phyloP scores from a whole-genome alignment of 2,888 invertebrate species.

The Phania funesta region DNA sequence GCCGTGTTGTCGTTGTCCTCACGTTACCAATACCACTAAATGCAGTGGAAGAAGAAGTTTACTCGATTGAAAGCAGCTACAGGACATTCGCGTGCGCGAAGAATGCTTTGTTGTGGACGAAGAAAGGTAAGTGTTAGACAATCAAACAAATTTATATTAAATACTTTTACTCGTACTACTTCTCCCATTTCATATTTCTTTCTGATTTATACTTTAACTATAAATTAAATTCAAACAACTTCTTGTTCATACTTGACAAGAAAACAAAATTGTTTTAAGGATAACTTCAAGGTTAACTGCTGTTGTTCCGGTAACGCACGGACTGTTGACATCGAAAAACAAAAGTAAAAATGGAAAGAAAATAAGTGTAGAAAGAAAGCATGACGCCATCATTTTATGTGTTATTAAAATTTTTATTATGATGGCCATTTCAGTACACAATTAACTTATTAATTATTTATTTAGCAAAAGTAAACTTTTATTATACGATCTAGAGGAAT shows the following conservation, averaged over 20 bases:
- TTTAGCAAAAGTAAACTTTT: slow-evolving; percentile 21
- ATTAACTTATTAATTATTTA: slow-evolving; percentile 27
- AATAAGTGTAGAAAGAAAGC: neutral
- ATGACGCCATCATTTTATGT: slow-evolving; percentile 11
- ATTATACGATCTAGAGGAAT: too few relatives aligned
- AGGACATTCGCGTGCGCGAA: slow-evolving; percentile 89
- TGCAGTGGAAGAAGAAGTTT: slow-evolving; percentile 92
- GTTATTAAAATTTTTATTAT: slow-evolving; percentile 42
- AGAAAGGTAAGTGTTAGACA: slow-evolving; percentile 87
- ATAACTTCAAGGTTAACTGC: neutral
- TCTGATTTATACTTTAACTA: neutral
- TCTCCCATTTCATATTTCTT: neutral
- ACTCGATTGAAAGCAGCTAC: slow-evolving; percentile 89
- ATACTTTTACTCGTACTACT: neutral
- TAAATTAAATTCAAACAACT: slow-evolving; percentile 33
- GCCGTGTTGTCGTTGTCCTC: slow-evolving; percentile 69
- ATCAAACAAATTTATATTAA: slow-evolving; percentile 1
- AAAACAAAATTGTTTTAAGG: slow-evolving; percentile 18
- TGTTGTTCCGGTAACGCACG: neutral
- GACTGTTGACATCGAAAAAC: slow-evolving; percentile 35
- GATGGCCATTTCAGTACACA: slow-evolving; percentile 33
- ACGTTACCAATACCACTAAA: slow-evolving; percentile 80
- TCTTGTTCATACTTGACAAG: slow-evolving; percentile 4
- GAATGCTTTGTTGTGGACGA: slow-evolving; percentile 97
- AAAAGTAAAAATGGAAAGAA: neutral